Conservation (phyloP, 2,888 invertebrate genomes). For the Spisula subtruncata region DNA sequence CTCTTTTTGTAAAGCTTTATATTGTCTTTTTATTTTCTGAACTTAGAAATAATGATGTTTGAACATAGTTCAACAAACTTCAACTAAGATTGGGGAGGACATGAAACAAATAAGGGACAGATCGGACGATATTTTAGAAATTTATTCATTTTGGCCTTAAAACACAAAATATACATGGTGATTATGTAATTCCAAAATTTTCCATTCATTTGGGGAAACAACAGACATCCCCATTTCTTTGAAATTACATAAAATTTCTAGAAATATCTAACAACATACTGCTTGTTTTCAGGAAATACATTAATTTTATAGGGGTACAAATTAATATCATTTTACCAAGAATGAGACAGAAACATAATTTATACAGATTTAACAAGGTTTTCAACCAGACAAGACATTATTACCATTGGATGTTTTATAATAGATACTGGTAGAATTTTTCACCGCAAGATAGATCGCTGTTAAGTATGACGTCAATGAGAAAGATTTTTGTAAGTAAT, state of each 20-base stretch:
- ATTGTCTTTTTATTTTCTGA: no score
- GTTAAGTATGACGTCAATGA: conserved; percentile 16
- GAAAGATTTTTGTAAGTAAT: neutral
- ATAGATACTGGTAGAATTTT: conserved; percentile 10
- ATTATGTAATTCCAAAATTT: neutral
- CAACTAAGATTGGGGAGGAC: no score
- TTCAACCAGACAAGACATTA: neutral
- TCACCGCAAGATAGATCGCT: neutral
- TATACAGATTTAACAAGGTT: neutral
- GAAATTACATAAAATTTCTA: neutral
- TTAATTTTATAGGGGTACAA: conserved; percentile 1
- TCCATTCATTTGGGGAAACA: conserved; percentile 4
- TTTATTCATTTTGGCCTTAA: no score
- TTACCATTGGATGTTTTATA: conserved; percentile 6
- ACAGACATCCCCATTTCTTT: neutral
- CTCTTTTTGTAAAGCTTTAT: no score
- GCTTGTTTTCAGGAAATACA: conserved; percentile 5
- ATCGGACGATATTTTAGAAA: no score
- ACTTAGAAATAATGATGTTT: no score
- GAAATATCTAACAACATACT: neutral
- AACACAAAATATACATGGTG: no score
- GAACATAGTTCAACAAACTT: no score
- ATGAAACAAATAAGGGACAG: no score
- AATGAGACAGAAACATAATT: neutral
- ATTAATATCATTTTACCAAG: neutral